Conservation (phyloP, 2,888 invertebrate genomes). For the Piscicola geometra region DNA sequence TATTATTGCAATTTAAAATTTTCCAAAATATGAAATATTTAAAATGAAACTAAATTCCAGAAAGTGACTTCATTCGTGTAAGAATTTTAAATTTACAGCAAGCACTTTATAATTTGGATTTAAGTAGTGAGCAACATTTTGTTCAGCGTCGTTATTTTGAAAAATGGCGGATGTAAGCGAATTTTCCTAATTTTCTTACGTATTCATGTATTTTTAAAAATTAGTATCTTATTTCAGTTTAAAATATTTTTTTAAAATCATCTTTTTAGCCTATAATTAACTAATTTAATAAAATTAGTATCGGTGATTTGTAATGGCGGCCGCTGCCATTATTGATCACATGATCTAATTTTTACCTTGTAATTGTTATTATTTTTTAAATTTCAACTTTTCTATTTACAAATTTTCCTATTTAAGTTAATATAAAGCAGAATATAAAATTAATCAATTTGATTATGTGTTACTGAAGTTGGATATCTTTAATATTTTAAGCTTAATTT, state of each 20-base stretch:
- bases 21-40: constrained; percentile 1
- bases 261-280: no score
- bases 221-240: no score
- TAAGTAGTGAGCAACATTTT: not conserved
- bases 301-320: not conserved
- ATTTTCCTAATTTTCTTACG: constrained; percentile 14
- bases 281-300: no score
- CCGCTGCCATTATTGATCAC: not conserved
- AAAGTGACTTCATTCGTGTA: no score
- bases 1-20: not conserved
- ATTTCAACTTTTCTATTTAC: no score
- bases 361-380: constrained; percentile 10
- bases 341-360: constrained; percentile 7
- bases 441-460: no score
- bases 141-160: constrained; percentile 39
- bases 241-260: no score
- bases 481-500: constrained; percentile 10
- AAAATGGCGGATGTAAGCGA: constrained; percentile 55
- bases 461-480: no score
- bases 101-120: not conserved
- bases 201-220: no score
- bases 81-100: not conserved
- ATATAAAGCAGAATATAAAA: no score
- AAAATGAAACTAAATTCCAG: no score
- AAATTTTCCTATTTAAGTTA: no score